Base-by-base conservation (phyloP, 2,113 vertebrate species). In the Ophiodon elongatus region DNA sequence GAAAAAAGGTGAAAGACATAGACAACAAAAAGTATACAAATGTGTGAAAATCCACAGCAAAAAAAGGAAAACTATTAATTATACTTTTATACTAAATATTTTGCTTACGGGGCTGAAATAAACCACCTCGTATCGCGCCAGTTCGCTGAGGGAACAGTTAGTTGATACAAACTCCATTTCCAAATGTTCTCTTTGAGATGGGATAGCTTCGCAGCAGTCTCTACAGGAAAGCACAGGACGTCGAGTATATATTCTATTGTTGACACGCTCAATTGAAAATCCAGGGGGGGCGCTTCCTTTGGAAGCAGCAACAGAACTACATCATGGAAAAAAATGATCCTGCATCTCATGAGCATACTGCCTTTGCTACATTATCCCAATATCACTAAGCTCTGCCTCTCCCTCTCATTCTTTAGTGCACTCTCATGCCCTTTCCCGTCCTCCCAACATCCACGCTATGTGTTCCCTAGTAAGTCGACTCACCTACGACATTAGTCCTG, bases 241-340 rank as follows among this genome's bases (percentile, higher is more conserved):
- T 64, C 41, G 45, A 68, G 17, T 25, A 41, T 50, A 43, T 60
- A 29, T 37, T 13, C n/a, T 27, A 45, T 14, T 39, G 57, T 66
- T 71, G 74, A 76, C 71, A 75, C 45, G 68, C 73, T 29, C 82
- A 31, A 73, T 27, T 73, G 79, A 79, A 80, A 70, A 80, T 74
- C 75, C 35, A 37, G 52, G 47, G 79, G 77, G 59, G 70, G 17
- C 0, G 0, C 52, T 84, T 39, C 47, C 31, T 41, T 57, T 83
- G 25, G 25, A 62, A 74, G 73, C 50, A 60, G 80, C 27, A 57
- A n/a, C 62, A 9, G 62, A 45, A 73, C 41, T 71, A 67, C 83
- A 86, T 79, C 76, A 86, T 92, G 50, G 76, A 75, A 81, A 45
- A 11, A 45, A 84, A 64, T 80, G 29, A 85, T 83, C 68, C 80